Percentiles rank a stretch among this genome's conserved stretches.
Evolutionary conservation across 2,113 vertebrate genomes (phyloP).

Genomic region (Gavia stellata): DNA sequence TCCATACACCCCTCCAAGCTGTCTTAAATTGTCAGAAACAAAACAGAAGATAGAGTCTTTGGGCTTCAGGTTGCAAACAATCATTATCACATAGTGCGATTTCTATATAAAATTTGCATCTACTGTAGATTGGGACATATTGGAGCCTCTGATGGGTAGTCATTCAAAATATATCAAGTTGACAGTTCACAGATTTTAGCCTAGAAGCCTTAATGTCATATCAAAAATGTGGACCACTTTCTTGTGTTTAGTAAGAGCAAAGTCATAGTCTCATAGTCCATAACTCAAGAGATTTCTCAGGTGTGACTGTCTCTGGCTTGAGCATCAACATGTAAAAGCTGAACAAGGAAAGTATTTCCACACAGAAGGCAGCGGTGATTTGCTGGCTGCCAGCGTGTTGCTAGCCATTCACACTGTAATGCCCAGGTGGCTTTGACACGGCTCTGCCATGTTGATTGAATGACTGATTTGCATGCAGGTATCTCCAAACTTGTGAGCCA

Average conservation of each 20-base stretch:
- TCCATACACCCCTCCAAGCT: not conserved
- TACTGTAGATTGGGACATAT: not conserved
- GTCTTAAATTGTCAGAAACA: not conserved
- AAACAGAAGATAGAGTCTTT: not conserved
- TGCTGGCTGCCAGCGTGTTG: not conserved
- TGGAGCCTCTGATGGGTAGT: not conserved
- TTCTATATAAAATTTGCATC: not conserved
- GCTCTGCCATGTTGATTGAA: fast-evolving
- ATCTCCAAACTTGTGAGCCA: not conserved
- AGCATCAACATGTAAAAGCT: not conserved
- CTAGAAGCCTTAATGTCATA: not conserved
- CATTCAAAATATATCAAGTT: not conserved
- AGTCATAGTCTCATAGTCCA: not conserved
- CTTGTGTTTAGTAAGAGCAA: not conserved
- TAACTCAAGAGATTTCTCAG: not conserved
- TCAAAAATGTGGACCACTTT: not conserved
- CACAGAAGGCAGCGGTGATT: not conserved
- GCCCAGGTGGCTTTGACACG: fast-evolving
- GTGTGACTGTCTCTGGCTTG: not conserved
- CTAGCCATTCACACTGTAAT: not conserved
- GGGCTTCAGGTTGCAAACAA: not conserved
- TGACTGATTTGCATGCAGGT: not conserved
- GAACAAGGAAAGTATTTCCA: not conserved
- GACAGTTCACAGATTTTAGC: not conserved
- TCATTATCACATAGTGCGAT: not conserved